Base-by-base conservation (phyloP, 2,888 invertebrate genomes). In the Agelastica alni region DNA sequence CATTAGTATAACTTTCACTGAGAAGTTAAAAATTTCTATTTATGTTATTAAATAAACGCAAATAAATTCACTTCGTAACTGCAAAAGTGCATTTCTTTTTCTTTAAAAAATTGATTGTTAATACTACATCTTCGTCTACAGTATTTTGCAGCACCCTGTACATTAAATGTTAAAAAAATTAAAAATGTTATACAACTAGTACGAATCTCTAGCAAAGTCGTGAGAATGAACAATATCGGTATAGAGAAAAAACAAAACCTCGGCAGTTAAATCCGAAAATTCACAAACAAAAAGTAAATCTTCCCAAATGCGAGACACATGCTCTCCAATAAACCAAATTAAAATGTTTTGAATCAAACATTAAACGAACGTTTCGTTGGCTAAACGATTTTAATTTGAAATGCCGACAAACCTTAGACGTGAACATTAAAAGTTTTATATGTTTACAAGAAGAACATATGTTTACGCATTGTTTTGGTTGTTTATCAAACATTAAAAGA, bases 381-480 rank as follows among this genome's bases (percentile, higher is more conserved):
- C 56, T 51, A 32, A 45, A 51, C 37, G 18, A 39, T 39, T 39
- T n/a, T 39, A 51, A 58, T 58, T 56, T 56, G 60, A 60, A 66
- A 62, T 64, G 70, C 71, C 72, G 73, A 72, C 72, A 71, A 70
- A 68, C 70, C 64, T 61, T 58, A 64, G 60, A 60, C 37, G 10
- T n/a, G 60, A 64, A 65, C 68, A 67, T 69, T 61, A 66, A 66
- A 66, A 61, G 47, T 69, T 72, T 70, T 64, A 64, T 68, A 57
- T 71, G 72, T 73, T 72, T 72, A 72, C 60, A 42, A 59, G 60
- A 60, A 58, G 56, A 63, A 60, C 69, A 66, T 66, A 65, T 70
- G 69, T 66, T 64, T 68, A 62, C 54, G 60, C 51, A 60, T 62
- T 62, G 59, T 60, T 62, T 56, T 58, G 62, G 62, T 62, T 62